Evolutionary conservation across 2,113 vertebrate genomes (phyloP).

Genomic region (Forbesichthys papilliferus): DNA sequence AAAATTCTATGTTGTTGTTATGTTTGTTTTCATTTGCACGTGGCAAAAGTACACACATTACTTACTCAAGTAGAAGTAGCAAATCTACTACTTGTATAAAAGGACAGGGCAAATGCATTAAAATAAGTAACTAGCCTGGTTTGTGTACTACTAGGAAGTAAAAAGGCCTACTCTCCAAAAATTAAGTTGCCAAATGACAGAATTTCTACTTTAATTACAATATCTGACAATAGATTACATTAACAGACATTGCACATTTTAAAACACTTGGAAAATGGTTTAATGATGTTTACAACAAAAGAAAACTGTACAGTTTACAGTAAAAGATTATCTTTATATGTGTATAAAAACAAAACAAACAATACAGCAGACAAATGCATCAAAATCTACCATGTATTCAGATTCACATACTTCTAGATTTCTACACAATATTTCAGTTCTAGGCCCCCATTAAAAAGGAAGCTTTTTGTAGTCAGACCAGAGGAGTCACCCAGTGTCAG

Average conservation of each 20-base stretch:
- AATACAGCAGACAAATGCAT: slow-evolving; percentile 99
- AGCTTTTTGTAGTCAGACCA: slow-evolving; percentile 73
- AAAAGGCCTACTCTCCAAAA: too few species aligned
- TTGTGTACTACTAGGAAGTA: too few species aligned
- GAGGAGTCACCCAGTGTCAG: slow-evolving; percentile 71
- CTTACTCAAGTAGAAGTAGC: too few species aligned
- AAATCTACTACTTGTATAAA: too few species aligned
- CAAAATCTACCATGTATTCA: slow-evolving; percentile 94
- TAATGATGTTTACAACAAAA: slow-evolving; percentile 99
- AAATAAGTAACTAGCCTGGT: too few species aligned
- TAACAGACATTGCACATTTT: slow-evolving; percentile 73
- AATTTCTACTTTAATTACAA: not conserved
- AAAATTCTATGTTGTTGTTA: too few species aligned
- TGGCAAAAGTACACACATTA: too few species aligned
- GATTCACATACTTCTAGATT: slow-evolving; percentile 90
- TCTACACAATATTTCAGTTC: slow-evolving; percentile 89
- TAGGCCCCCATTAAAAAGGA: slow-evolving; percentile 63
- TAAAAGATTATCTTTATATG: slow-evolving; percentile 94
- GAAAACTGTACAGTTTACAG: slow-evolving; percentile 98
- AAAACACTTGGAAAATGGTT: slow-evolving; percentile 99
- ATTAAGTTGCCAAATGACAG: too few species aligned
- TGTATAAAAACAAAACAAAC: slow-evolving; percentile 83
- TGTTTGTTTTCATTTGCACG: too few species aligned
- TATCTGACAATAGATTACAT: slow-evolving; percentile 3
- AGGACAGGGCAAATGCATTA: too few species aligned